Percentiles rank a stretch among this genome's conserved stretches.
phyloP scores from a whole-genome alignment of 1,140 invertebrate genomes.

The Choristoneura fumiferana region DNA sequence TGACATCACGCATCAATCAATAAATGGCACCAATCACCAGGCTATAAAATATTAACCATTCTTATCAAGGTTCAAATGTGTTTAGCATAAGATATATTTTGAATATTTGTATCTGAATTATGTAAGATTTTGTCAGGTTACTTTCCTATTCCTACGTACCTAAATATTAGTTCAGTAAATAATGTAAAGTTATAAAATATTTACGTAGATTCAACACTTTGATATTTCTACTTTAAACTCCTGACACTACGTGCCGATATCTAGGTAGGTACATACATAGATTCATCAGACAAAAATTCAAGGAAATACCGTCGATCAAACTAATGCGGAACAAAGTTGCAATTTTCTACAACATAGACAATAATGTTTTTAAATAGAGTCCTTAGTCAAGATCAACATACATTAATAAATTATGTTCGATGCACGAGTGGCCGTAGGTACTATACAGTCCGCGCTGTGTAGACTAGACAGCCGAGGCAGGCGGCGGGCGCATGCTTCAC shows the following conservation, averaged over 20 bases:
- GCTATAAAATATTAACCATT: no score
- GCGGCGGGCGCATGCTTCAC: no score
- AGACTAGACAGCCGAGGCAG: neutral
- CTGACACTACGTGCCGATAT: neutral
- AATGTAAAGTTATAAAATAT: neutral
- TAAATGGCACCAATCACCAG: no score
- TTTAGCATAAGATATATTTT: constrained; percentile 11
- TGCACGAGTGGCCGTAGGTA: neutral
- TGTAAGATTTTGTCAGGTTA: constrained; percentile 1
- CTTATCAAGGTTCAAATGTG: neutral
- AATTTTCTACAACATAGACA: constrained; percentile 16
- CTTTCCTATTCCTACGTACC: constrained; percentile 2
- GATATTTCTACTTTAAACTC: constrained; percentile 2
- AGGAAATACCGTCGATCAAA: neutral
- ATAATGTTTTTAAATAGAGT: constrained; percentile 6
- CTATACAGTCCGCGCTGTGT: neutral
- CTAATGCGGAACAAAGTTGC: neutral
- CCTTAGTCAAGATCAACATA: constrained; percentile 3
- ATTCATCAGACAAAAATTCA: neutral
- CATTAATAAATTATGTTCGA: neutral
- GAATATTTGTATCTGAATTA: constrained; percentile 14
- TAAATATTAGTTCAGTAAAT: constrained; percentile 9
- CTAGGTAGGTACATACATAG: neutral
- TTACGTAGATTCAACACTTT: constrained; percentile 10
- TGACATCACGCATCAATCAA: no score